Evolutionary conservation across 2,888 invertebrate genomes (phyloP), one percentile per base, ranked within the genome.

Genomic region (Imbricaverruca yamaguchii): DNA sequence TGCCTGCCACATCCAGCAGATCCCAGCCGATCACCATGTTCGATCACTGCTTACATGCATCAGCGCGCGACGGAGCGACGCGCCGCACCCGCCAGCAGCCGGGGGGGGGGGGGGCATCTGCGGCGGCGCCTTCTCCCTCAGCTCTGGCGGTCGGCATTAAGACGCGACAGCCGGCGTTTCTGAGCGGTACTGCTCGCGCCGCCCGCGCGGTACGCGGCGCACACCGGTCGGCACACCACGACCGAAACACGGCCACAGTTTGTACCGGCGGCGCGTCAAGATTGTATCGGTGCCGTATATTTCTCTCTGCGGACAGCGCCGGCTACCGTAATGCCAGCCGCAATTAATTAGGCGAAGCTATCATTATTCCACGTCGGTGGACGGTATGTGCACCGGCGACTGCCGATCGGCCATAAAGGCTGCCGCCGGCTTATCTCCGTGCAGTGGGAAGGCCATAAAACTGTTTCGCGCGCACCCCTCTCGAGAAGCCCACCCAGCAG

Each of bases 331-430:
- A 67, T 25, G 25, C n/a, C 67, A 12, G 25, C 10, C 25, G 25
- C 67, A 25, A 67, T 67, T 67, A 67, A 67, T 67, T 67, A 67
- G n/a, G 12, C 13, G 67, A 67, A 67, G 25, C 25, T 67, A 67
- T 67, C 67, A 25, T 25, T 25, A 67, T 67, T 67, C 11, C 25
- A 67, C 67, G 67, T 67, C 67, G 13, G 12, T 6, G 25, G n/a
- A 13, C 25, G 67, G 67, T 23, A n/a, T 61, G 67, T 25, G 12
- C 25, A 25, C 23, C 25, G 25, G 1, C 25, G 13, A 12, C 25
- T 8, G 25, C n/a, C 11, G n/a, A 25, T 2, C 13, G 13, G 13
- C 67, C 25, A 13, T 25, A 67, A 67, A 67, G 67, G 25, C n/a
- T 6, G 8, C 25, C 25, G 67, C 67, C 1, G 23, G 23, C 4